A percentile compares a stretch with the other conserved stretches of the same genome.
These are phyloP conservation scores for Drosophila atroscutellata DNA, from an alignment of 2,888 invertebrate genomes.

Conservation along the genomic window DNA sequence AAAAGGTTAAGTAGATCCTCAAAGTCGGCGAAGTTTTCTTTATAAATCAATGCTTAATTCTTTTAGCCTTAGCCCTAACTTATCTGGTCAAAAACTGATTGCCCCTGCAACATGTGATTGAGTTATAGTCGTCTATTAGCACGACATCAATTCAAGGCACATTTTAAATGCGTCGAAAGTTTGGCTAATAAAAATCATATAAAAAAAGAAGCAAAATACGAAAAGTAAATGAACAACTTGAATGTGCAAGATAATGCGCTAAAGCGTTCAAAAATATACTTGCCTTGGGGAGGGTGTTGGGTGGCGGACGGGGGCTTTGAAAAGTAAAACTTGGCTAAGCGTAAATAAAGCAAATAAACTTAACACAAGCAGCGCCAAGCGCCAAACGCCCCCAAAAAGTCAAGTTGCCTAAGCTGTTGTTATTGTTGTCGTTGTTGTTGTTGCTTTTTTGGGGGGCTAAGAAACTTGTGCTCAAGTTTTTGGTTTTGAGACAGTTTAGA, in stretches of 20 bases:
- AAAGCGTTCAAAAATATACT: constrained; percentile 75
- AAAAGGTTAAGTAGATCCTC: neutral
- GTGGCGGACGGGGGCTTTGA: constrained; percentile 5
- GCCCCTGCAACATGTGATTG: constrained; percentile 40
- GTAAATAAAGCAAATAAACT: constrained; percentile 79
- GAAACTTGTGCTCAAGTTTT: constrained; percentile 71
- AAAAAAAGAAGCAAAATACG: constrained; percentile 9
- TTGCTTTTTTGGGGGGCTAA: constrained; percentile 43
- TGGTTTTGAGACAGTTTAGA: constrained; percentile 65
- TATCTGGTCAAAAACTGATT: constrained; percentile 3
- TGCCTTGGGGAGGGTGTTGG: neutral
- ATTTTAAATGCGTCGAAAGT: constrained; percentile 55
- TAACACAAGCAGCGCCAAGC: constrained; percentile 43
- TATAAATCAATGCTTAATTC: neutral
- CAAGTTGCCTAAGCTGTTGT: constrained; percentile 59
- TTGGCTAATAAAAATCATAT: constrained; percentile 56
- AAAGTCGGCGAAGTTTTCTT: neutral
- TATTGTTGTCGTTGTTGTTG: constrained; percentile 18
- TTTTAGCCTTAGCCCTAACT: neutral
- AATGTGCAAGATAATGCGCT: constrained; percentile 52
- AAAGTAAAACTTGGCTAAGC: constrained; percentile 71
- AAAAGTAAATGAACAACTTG: constrained; percentile 7
- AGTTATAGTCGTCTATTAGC: constrained; percentile 61
- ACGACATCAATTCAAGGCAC: constrained; percentile 45
- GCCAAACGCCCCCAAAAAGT: constrained; percentile 42